phyloP scores from a whole-genome alignment of 2,888 invertebrate genomes.

The Lepidochrysops patricia region DNA sequence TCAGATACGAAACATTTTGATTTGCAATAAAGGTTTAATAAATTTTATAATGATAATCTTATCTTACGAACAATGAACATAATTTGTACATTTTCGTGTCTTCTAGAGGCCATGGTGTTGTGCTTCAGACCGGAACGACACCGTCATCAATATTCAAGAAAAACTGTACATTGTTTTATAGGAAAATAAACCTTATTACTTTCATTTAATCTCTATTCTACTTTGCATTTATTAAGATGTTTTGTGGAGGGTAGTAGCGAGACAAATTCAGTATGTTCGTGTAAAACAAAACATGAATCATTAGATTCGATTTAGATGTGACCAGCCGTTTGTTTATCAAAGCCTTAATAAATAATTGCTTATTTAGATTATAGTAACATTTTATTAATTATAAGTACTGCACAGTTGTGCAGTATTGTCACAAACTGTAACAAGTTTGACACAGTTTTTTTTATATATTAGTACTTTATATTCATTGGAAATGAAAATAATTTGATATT shows the following conservation, averaged over 20 bases:
- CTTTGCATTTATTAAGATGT: neutral
- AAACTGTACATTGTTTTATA: neutral
- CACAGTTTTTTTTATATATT: too few relatives aligned
- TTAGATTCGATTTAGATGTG: neutral
- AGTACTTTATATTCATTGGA: too few relatives aligned
- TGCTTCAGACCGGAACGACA: conserved; percentile 1
- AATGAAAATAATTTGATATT: too few relatives aligned
- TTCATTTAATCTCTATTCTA: neutral
- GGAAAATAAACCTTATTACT: neutral
- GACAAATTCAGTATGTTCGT: conserved; percentile 4
- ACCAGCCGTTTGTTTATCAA: too few relatives aligned
- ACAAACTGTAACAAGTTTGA: too few relatives aligned
- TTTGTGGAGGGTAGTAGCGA: neutral
- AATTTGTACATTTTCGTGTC: conserved; percentile 3
- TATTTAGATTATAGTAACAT: too few relatives aligned
- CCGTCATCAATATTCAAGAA: conserved; percentile 2
- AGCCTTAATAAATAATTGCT: too few relatives aligned
- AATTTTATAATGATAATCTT: neutral
- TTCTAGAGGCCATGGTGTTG: conserved; percentile 9
- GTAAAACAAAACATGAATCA: neutral
- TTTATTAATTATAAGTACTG: too few relatives aligned
- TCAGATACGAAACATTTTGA: too few relatives aligned
- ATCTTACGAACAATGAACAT: neutral
- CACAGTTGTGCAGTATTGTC: too few relatives aligned
- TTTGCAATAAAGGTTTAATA: too few relatives aligned